Percentiles rank a stretch among this genome's conserved stretches.
Evolutionary conservation across 1,140 invertebrate genomes (phyloP).

Genomic region (Drosophila kurseongensis): DNA sequence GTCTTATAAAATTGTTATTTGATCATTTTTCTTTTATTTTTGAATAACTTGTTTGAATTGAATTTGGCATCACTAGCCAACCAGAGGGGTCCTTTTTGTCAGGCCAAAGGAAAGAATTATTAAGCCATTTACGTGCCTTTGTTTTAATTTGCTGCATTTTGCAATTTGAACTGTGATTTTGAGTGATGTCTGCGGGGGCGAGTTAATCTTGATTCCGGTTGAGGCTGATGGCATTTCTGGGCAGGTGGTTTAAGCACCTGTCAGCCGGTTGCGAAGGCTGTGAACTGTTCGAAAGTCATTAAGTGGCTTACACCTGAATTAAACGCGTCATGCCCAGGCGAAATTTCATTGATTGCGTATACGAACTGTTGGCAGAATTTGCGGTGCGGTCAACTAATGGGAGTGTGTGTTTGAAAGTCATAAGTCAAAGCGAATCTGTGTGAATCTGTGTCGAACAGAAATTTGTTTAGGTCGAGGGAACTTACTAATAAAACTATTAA

Average conservation of each 20-base stretch:
- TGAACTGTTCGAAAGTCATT: conserved; percentile 31
- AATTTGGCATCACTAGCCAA: conserved; percentile 9
- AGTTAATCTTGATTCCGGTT: conserved; percentile 6
- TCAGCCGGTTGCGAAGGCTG: conserved; percentile 22
- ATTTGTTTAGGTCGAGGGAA: too few relatives aligned
- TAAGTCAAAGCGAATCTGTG: conserved; percentile 10
- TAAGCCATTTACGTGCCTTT: conserved; percentile 54
- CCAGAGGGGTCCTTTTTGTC: not conserved
- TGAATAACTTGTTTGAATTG: too few relatives aligned
- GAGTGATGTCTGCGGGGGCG: conserved; percentile 10
- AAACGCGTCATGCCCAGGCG: conserved; percentile 11
- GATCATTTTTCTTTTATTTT: too few relatives aligned
- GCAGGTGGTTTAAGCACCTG: conserved; percentile 40
- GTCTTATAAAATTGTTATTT: too few relatives aligned
- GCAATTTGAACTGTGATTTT: conserved; percentile 41
- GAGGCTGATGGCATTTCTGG: not conserved
- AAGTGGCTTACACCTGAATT: conserved; percentile 27
- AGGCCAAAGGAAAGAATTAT: conserved; percentile 27
- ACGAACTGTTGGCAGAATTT: conserved; percentile 9
- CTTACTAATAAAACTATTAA: too few relatives aligned
- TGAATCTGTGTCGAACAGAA: too few relatives aligned
- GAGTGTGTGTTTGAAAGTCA: not conserved
- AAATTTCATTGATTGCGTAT: conserved; percentile 34
- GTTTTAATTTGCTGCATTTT: conserved; percentile 61
- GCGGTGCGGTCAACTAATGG: conserved; percentile 7